Conservation (phyloP, 2,113 vertebrate species). For the Neopipo cinnamomea region DNA sequence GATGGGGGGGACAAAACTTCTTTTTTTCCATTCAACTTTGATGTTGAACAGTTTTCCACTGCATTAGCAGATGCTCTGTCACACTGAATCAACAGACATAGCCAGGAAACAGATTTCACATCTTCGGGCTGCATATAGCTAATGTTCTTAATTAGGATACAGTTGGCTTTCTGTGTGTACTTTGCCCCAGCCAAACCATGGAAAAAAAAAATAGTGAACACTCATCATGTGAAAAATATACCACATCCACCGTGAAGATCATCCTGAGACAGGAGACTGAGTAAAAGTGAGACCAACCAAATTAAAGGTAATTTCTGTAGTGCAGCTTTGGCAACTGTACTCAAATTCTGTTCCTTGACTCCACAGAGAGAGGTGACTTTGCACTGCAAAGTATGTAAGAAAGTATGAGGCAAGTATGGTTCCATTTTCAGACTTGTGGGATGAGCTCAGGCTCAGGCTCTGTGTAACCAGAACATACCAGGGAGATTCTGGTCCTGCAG, state of each 20-base stretch:
- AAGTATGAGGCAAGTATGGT: background rate
- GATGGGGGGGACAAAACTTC: background rate
- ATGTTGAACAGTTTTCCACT: background rate
- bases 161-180: background rate
- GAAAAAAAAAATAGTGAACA: background rate
- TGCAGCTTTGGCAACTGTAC: background rate
- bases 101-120: constrained; percentile 27
- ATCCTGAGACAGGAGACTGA: background rate
- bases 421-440: background rate
- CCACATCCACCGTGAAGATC: background rate
- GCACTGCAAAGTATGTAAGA: no score
- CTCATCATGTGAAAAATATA: background rate
- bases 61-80: constrained; percentile 3
- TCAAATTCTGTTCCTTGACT: background rate
- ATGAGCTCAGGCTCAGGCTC: background rate
- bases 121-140: background rate
- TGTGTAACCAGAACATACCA: background rate
- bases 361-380: background rate
- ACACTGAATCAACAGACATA: constrained; percentile 27
- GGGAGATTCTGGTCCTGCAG: background rate
- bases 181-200: background rate
- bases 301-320: background rate
- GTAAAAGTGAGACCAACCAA: background rate
- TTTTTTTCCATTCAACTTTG: background rate
- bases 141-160: background rate